Evolutionary conservation across 2,113 vertebrate genomes (phyloP).

Genomic region (Plestiodon gilberti): DNA sequence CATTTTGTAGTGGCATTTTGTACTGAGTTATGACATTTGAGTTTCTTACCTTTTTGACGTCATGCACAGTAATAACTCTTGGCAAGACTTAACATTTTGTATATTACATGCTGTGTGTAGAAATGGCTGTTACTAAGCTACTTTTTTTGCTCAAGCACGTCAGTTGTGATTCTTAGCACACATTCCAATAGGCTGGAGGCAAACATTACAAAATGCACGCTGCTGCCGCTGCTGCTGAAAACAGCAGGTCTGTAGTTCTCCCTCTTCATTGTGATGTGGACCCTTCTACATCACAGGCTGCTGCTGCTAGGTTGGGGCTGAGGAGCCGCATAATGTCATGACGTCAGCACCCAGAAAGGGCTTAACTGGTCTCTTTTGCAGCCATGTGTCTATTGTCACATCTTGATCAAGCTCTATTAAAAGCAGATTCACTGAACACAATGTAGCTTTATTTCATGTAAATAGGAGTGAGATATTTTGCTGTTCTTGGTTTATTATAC

Average conservation of each 20-base stretch:
- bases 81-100: accelerated
- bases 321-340: too few relatives aligned
- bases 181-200: not conserved
- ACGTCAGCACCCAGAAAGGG: not conserved
- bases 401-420: not conserved
- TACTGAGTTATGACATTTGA: constrained; percentile 11
- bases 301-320: too few relatives aligned
- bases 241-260: not conserved
- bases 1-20: not conserved
- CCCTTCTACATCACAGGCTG: too few relatives aligned
- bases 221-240: too few relatives aligned
- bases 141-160: not conserved
- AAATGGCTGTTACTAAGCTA: not conserved
- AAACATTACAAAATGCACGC: not conserved
- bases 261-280: not conserved
- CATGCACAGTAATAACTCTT: not conserved
- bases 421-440: not conserved
- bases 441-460: not conserved
- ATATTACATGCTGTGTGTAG: not conserved
- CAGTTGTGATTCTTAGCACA: not conserved
- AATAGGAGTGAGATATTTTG: not conserved
- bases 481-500: not conserved
- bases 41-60: constrained; percentile 13
- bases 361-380: not conserved
- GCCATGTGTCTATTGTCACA: not conserved